Evolutionary conservation across 2,797 vertebrate genomes (phyloP).

Genomic region (Acanthornis magna): DNA sequence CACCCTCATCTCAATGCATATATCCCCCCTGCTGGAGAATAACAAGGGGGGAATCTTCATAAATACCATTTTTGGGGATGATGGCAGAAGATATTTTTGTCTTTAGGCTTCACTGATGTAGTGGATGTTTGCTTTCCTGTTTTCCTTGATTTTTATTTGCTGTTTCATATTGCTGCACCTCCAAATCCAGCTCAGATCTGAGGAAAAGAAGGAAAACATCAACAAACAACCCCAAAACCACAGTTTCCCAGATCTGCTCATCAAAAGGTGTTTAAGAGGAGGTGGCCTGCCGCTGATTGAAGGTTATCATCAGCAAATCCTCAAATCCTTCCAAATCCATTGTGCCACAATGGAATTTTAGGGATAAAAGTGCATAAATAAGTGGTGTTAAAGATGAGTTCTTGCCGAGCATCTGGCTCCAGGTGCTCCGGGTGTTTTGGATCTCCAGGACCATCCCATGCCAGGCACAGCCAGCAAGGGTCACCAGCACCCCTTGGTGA

Average conservation of each 20-base stretch:
- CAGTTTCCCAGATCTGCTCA: background rate
- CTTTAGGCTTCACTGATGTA: background rate
- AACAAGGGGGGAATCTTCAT: background rate
- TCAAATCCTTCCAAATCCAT: background rate
- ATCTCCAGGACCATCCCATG: background rate
- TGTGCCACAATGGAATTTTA: background rate
- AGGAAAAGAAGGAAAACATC: background rate
- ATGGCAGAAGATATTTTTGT: rapidly evolving
- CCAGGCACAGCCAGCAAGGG: background rate
- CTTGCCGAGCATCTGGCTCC: background rate
- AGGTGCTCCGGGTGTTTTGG: background rate
- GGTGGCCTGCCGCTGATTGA: background rate
- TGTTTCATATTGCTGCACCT: background rate
- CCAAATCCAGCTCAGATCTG: background rate
- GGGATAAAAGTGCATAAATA: background rate
- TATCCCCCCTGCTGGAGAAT: background rate
- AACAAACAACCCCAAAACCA: background rate
- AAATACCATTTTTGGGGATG: background rate
- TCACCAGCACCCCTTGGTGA: background rate
- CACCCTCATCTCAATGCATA: background rate
- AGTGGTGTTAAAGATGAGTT: background rate
- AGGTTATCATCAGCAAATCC: background rate
- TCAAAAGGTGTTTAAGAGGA: background rate
- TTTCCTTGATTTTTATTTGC: background rate
- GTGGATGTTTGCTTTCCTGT: background rate